Evolutionary conservation across 2,888 invertebrate genomes (phyloP).

Genomic region (Phortica okadai): DNA sequence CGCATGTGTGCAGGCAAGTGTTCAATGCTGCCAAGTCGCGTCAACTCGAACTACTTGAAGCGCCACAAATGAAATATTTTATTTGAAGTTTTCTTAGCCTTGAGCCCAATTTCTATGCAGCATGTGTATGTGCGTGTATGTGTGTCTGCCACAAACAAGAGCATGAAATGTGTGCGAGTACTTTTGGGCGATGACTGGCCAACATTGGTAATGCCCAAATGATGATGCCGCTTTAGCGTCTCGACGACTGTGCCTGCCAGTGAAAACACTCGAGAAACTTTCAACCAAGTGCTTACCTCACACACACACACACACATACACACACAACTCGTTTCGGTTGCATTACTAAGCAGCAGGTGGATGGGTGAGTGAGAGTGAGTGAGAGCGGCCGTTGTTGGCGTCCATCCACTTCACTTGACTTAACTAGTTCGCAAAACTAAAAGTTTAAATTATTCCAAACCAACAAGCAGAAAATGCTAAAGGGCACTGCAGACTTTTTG

Average conservation of each 20-base stretch:
- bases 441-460: constrained; percentile 54
- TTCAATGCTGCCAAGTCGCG: not conserved
- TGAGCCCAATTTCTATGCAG: constrained; percentile 28
- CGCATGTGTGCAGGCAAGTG: not conserved
- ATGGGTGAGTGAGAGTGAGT: not conserved
- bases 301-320: not conserved
- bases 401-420: constrained; percentile 47
- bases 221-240: not conserved
- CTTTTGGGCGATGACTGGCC: constrained; percentile 15
- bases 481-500: constrained; percentile 28
- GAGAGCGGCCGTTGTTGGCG: not conserved
- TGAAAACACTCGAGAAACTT: constrained; percentile 48
- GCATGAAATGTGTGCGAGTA: not conserved
- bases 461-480: constrained; percentile 39
- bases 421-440: constrained; percentile 51
- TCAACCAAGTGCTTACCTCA: constrained; percentile 33
- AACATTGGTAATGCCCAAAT: constrained; percentile 26
- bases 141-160: not conserved
- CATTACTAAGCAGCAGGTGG: not conserved
- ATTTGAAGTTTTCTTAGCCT: constrained; percentile 36
- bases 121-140: not conserved
- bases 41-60: constrained; percentile 14
- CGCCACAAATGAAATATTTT: constrained; percentile 35
- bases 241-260: constrained; percentile 39
- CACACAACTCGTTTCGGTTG: constrained; percentile 3